Conservation (phyloP, 2,888 invertebrate genomes). For the Oscheius sp. region DNA sequence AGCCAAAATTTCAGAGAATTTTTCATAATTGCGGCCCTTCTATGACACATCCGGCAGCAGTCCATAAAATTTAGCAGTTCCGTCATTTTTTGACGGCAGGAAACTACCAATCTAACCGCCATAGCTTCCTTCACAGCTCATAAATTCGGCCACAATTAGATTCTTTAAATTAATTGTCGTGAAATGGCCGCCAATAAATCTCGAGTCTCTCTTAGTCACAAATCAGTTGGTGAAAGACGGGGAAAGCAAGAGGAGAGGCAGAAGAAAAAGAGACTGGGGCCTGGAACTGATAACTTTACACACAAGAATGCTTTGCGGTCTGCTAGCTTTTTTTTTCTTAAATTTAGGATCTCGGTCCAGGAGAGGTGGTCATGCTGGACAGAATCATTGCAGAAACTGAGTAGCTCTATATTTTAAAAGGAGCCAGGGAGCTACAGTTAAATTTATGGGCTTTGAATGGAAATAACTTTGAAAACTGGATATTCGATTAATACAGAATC, state of each 20-base stretch:
- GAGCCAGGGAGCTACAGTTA: too few relatives aligned
- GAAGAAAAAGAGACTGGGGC: neutral
- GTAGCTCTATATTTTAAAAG: too few relatives aligned
- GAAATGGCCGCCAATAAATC: conserved; percentile 14
- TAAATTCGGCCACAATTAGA: neutral
- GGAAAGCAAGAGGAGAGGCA: too few relatives aligned
- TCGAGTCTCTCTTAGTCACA: conserved; percentile 9
- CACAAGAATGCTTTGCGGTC: neutral
- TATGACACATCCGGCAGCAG: conserved; percentile 27
- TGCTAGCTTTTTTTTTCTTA: too few relatives aligned
- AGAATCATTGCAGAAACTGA: too few relatives aligned
- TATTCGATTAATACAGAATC: too few relatives aligned
- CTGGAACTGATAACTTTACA: conserved; percentile 33
- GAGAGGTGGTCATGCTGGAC: too few relatives aligned
- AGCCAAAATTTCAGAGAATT: neutral
- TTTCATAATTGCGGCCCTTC: neutral
- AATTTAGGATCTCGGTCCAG: too few relatives aligned
- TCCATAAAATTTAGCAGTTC: conserved; percentile 22
- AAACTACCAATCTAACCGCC: neutral
- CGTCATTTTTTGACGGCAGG: neutral
- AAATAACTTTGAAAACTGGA: too few relatives aligned
- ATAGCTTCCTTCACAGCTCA: neutral
- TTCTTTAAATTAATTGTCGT: conserved; percentile 15
- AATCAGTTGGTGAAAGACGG: neutral
- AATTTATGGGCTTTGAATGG: too few relatives aligned